Conservation (phyloP, 2,113 vertebrate species). For the Actinemys pallida region DNA sequence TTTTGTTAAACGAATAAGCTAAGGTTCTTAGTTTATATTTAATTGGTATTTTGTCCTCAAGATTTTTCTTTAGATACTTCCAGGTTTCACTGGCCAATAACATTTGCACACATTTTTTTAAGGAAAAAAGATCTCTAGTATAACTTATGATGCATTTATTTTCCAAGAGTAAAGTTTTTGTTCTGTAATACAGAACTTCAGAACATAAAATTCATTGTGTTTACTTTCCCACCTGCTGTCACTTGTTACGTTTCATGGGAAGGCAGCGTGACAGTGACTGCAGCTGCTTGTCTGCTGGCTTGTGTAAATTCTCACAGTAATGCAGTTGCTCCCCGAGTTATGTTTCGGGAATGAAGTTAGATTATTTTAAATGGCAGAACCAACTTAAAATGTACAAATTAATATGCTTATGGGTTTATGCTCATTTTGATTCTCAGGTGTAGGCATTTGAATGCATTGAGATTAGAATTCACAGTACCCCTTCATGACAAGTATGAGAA, state of each 20-base stretch:
- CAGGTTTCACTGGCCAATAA: background rate
- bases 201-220: background rate
- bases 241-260: slow-evolving; percentile 7
- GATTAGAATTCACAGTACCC: slow-evolving; percentile 50
- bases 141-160: slow-evolving; percentile 30
- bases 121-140: background rate
- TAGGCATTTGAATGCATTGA: slow-evolving; percentile 64
- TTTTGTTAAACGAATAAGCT: background rate
- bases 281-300: slow-evolving; percentile 3
- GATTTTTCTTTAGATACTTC: background rate
- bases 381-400: slow-evolving; percentile 60
- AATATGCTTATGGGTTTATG: slow-evolving; percentile 56
- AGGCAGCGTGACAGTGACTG: background rate
- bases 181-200: slow-evolving; percentile 20
- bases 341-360: slow-evolving; percentile 39
- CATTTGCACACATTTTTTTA: background rate
- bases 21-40: background rate
- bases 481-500: slow-evolving; percentile 59
- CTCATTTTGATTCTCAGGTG: slow-evolving; percentile 45
- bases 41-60: slow-evolving; percentile 20
- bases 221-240: background rate
- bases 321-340: background rate
- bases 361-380: slow-evolving; percentile 54
- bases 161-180: slow-evolving; percentile 25
- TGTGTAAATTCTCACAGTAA: slow-evolving; percentile 18